A percentile compares a stretch with the other conserved stretches of the same genome.
Conservation (phyloP, 2,113 vertebrate genomes). For the Entomyzon cyanotis region DNA sequence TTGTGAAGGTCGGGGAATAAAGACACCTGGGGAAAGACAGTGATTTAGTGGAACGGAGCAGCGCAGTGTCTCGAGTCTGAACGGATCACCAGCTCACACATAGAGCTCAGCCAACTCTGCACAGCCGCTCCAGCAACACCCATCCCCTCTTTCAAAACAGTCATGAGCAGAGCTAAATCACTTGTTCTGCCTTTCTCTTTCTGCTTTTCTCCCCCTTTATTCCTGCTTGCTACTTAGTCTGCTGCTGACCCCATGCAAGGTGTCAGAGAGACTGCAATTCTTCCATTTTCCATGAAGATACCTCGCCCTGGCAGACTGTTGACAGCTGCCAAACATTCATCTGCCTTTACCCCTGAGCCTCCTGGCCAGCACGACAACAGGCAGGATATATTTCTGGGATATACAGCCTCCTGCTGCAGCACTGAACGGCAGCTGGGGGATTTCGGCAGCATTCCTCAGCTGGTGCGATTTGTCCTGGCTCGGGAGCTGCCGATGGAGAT, state of each 20-base stretch:
- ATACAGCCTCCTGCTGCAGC: not conserved
- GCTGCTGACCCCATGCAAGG: not conserved
- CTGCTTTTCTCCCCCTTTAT: not conserved
- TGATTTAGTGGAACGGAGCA: not conserved
- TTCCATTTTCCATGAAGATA: not conserved
- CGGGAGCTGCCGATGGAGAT: fast-evolving
- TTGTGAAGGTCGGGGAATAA: not conserved
- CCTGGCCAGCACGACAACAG: not conserved
- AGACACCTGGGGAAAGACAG: not conserved
- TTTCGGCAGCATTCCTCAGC: not conserved
- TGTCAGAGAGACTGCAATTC: not conserved
- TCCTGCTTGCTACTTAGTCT: not conserved
- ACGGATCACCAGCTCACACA: fast-evolving
- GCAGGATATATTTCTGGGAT: not conserved
- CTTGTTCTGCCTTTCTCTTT: not conserved
- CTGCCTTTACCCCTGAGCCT: not conserved
- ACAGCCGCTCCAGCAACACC: not conserved
- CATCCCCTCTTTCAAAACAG: not conserved
- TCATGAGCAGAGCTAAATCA: not conserved
- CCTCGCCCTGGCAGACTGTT: not conserved
- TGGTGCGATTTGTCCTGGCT: not conserved
- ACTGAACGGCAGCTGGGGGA: not conserved
- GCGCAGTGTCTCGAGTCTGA: not conserved
- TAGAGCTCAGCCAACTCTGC: not conserved
- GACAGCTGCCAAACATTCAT: not conserved